Conservation (phyloP, 2,888 invertebrate species). For the Sthenelais limicola region DNA sequence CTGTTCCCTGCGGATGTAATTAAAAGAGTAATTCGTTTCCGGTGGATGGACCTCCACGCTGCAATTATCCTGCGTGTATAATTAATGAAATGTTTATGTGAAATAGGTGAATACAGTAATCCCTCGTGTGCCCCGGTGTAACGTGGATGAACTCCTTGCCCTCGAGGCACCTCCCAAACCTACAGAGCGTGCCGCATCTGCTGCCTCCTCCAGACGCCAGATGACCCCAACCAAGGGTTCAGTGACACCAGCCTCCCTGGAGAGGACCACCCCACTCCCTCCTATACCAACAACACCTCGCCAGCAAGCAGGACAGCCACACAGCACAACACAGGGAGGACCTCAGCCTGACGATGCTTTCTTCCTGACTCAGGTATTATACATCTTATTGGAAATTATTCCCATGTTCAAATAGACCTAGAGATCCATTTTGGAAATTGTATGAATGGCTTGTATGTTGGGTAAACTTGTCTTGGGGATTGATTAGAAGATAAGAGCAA, state of each 20-base stretch:
- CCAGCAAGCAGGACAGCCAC: not conserved
- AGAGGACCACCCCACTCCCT: constrained; percentile 51
- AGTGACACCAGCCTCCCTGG: not conserved
- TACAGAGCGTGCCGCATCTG: not conserved
- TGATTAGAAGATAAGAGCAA: too few species aligned
- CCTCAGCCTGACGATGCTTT: too few species aligned
- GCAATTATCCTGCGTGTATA: too few species aligned
- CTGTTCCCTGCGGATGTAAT: too few species aligned
- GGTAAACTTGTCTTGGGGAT: too few species aligned
- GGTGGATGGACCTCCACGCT: too few species aligned
- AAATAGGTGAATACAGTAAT: constrained; percentile 62
- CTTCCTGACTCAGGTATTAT: constrained; percentile 69
- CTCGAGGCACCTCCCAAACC: constrained; percentile 55
- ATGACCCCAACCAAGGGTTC: constrained; percentile 36
- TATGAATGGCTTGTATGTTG: too few species aligned
- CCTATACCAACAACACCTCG: constrained; percentile 47
- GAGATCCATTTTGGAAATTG: too few species aligned
- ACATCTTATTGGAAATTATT: too few species aligned
- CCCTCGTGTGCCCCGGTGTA: constrained; percentile 65
- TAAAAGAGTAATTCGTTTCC: too few species aligned
- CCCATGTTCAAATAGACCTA: too few species aligned
- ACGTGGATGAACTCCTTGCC: constrained; percentile 64
- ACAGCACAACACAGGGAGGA: constrained; percentile 39
- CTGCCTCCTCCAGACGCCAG: constrained; percentile 27
- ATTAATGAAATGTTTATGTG: too few species aligned